Evolutionary conservation across 2,888 invertebrate species (phyloP), one percentile per base, ranked within the genome.

Genomic region (Sepioteuthis lessoniana): DNA sequence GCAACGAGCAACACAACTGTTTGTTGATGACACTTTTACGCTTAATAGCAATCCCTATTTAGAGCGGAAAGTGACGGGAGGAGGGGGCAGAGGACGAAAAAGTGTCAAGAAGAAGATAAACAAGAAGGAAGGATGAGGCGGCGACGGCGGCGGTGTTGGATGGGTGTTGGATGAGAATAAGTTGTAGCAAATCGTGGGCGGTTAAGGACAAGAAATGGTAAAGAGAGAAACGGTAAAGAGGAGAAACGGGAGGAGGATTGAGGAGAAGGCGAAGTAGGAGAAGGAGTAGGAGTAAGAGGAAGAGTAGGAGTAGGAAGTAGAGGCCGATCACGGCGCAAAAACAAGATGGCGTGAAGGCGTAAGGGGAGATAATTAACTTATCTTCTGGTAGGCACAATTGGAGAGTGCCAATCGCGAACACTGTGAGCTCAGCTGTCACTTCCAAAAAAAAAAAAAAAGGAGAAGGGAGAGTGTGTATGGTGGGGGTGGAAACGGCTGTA

Each of bases 291-390:
- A 42, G 42, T 42, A 7, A 2, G 16, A 76, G n/a, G n/a, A n/a
- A 8, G n/a, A 35, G 76, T 13, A 76, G n/a, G n/a, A n/a, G n/a
- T n/a, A n/a, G n/a, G n/a, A n/a, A n/a, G 76, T n/a, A n/a, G n/a
- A 76, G 76, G n/a, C 25, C n/a, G 76, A n/a, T 76, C 76, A 76
- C n/a, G n/a, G n/a, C 76, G 19, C 16, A 76, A 76, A 42, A 76
- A 76, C n/a, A 76, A 76, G 76, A 76, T 76, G 76, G 76, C 76
- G 76, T 76, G 76, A 76, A 76, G 76, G 76, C n/a, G 76, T 76
- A 76, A 76, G 76, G 76, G 76, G 76, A 76, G 76, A 76, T 76
- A 76, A 76, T 76, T 76, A 76, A 76, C 76, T 76, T 76, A 76
- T 76, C 76, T 76, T 76, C 76, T 76, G 76, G 76, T 76, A 76